Conservation (phyloP, 2,797 vertebrate genomes). For the Pseudotriccus pelzelni region DNA sequence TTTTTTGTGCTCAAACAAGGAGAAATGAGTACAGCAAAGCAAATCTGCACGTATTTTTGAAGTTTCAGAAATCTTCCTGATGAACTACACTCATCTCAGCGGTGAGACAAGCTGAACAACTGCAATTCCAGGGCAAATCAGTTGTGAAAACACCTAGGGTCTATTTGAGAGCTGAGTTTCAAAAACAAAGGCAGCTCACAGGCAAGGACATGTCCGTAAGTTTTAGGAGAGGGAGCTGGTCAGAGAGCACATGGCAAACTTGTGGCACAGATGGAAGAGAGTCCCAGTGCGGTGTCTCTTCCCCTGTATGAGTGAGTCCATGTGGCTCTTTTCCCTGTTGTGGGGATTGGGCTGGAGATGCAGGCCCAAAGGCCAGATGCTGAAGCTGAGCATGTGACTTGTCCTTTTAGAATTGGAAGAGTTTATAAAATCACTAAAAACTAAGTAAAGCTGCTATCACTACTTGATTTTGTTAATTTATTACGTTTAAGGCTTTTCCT, state of each 20-base stretch:
- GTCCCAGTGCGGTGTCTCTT: background rate
- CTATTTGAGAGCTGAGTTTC: background rate
- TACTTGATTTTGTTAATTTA: slow-evolving; percentile 6
- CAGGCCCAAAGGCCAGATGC: background rate
- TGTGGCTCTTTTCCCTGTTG: accelerated
- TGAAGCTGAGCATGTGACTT: background rate
- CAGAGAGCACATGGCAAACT: background rate
- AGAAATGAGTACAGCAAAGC: background rate
- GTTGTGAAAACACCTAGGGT: background rate
- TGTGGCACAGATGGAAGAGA: accelerated
- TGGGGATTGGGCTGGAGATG: accelerated
- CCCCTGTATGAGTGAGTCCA: accelerated
- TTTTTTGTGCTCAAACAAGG: slow-evolving; percentile 11
- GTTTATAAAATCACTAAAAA: background rate
- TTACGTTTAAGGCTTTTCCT: background rate
- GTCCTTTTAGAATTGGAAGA: background rate
- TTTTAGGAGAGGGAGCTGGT: background rate
- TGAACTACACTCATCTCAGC: background rate
- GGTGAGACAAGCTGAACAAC: background rate
- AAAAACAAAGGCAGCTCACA: background rate
- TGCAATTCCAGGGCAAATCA: background rate
- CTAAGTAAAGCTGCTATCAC: background rate
- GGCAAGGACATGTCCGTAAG: background rate
- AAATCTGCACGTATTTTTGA: background rate
- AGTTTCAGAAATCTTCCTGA: slow-evolving; percentile 16